Base-by-base conservation (phyloP, 2,113 vertebrate species). In the Porphyrio hochstetteri region DNA sequence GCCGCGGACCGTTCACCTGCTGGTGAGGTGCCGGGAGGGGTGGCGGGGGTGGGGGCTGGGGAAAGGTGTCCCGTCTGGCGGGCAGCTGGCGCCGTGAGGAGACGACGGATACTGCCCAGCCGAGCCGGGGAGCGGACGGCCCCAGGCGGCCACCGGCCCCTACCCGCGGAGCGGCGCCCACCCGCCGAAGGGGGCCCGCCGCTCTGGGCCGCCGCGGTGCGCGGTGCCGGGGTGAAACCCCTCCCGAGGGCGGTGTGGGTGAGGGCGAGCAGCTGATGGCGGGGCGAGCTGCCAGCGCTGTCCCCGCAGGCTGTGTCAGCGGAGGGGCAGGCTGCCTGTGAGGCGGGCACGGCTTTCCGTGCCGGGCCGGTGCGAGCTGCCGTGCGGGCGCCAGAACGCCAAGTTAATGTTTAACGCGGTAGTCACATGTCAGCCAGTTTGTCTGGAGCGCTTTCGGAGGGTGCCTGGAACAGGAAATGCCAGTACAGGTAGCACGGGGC, bases 381-480 rank as follows among this genome's bases (percentile, higher is more conserved):
- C 3, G 1, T 7, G 27, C 7, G 16, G 64, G 52, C 35, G 11
- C 27, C 38, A 17, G 65, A 27, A 8, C 5, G 31, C 11, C 3
- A 46, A 91, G 96, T 97, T 97, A 95, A 96, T 91, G 79, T 95
- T 95, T 96, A 97, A 86, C 88, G 88, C 64, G 16, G 65, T 5
- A 21, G 86, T 48, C 87, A 13, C 48, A 53, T 38, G 82, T 24
- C 82, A 25, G 86, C 52, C 25, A 20, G 70, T 28, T 44, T 21
- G 20, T 16, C 57, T 9, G 91, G 76, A 55, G 94, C 19, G 76
- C 10, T 86, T 81, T 74, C 74, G 24, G 23, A 88, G 60, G 1
- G 38, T 70, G 59, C 5, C 74, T n/a, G 12, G 90, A 97, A 52
- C 97, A 96, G 97, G 97, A 98, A 97, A 97, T 97, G 84, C 96